A percentile compares a stretch with the other conserved stretches of the same genome.
These are phyloP conservation scores for Drosophila varians DNA, from an alignment of 1,140 invertebrate species.

Conservation along the genomic window DNA sequence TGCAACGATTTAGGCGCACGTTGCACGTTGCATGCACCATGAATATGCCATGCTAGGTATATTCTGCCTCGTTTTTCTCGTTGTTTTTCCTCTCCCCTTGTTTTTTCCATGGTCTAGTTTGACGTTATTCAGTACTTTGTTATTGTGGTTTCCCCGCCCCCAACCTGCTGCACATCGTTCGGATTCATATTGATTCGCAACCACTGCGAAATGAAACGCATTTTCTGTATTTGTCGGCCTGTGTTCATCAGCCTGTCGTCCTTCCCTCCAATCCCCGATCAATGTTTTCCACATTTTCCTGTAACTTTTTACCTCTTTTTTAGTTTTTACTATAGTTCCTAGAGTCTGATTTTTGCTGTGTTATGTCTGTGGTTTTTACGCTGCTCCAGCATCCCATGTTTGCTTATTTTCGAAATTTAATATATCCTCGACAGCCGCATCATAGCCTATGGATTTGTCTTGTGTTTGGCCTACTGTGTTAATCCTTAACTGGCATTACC, in stretches of 20 bases:
- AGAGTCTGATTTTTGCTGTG: conserved; percentile 14
- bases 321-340: conserved; percentile 2
- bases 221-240: conserved; percentile 64
- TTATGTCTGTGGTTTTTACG: conserved; percentile 12
- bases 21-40: conserved; percentile 1
- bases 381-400: neutral
- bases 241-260: conserved; percentile 42
- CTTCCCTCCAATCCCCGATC: conserved; percentile 8
- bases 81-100: conserved; percentile 9
- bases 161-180: conserved; percentile 26
- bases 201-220: conserved; percentile 47
- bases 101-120: conserved; percentile 28
- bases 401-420: neutral
- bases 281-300: conserved; percentile 17
- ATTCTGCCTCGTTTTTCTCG: conserved; percentile 19
- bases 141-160: conserved; percentile 29
- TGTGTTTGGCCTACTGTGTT: conserved; percentile 19
- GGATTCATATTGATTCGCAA: conserved; percentile 69
- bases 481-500: conserved; percentile 9
- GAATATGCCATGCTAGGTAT: conserved; percentile 28
- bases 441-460: too few species aligned
- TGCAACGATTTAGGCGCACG: conserved; percentile 61
- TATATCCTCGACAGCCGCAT: neutral
- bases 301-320: conserved; percentile 15
- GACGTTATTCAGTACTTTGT: conserved; percentile 37